Evolutionary conservation across 2,888 invertebrate genomes (phyloP), one percentile per base, ranked within the genome.

Genomic region (Cheilosia urbana): DNA sequence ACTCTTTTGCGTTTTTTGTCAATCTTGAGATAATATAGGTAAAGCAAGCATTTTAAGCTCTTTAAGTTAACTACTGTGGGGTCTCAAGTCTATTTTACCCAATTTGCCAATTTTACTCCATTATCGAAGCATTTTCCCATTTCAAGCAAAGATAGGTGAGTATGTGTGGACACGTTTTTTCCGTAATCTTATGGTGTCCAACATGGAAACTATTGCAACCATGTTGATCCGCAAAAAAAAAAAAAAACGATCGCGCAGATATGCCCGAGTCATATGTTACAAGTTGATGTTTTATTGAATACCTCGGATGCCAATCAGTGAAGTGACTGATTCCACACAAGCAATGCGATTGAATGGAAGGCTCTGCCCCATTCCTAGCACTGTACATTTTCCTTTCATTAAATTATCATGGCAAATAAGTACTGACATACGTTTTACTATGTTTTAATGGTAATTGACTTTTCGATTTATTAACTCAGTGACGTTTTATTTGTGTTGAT

Each of bases 221-320:
- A 69, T 78, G 71, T 63, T 57, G 19, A 19, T 51, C 40, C 13
- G 17, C 6, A 63, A 63, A 42, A 40, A 78, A 24, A 49, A 9
- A 21, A 27, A 27, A 4, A 27, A 27, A 24, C 51, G 51, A 62
- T 51, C 53, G 51, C n/a, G 21, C 34, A 60, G 68, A 68, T 60
- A 62, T 49, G 65, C 65, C 57, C 53, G n/a, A 65, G 19, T 65
- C 55, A 58, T 68, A 55, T 55, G 40, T 68, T 60, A 34, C 60
- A 49, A 60, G 62, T 77, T 19, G 60, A 60, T 53, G 34, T 51
- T 66, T 58, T 65, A 72, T 60, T 24, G 58, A 79, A 79, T 79
- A 45, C 51, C 65, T 65, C 30, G 53, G 51, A 79, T 79, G 66
- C 79, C 79, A 79, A 79, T 79, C 79, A 72, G 42, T 65, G 65